Percentiles rank a stretch among this genome's conserved stretches.
These are phyloP conservation scores for Trachythela sp. DNA, from an alignment of 64 coral and sea anemone species.

Conservation along the genomic window DNA sequence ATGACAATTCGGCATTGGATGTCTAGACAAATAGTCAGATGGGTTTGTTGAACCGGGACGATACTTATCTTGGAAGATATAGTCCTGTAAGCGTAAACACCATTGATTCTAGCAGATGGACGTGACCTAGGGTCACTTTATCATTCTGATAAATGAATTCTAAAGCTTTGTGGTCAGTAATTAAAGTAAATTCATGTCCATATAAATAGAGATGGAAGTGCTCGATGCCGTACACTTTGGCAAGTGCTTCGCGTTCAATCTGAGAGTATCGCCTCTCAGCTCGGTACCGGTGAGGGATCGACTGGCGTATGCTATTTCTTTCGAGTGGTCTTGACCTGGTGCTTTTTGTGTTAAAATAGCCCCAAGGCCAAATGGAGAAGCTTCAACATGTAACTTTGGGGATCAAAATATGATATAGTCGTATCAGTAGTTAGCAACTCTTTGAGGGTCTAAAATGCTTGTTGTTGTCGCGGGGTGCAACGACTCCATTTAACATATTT, in stretches of 20 bases:
- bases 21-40: not conserved
- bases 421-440: not conserved
- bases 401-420: not conserved
- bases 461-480: not conserved
- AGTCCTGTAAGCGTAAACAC: not conserved
- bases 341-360: not conserved
- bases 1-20: not conserved
- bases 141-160: conserved; percentile 5
- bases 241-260: not conserved
- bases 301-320: not conserved
- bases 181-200: conserved; percentile 9
- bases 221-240: not conserved
- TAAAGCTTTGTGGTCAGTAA: not conserved
- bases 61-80: not conserved
- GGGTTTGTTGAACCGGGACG: not conserved
- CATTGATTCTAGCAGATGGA: not conserved
- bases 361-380: conserved; percentile 2
- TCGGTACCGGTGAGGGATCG: not conserved
- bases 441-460: not conserved
- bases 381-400: conserved; percentile 6
- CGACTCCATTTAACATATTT: not conserved
- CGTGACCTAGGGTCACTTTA: not conserved
- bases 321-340: not conserved
- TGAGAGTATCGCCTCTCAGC: not conserved
- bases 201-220: not conserved